Conservation (phyloP, 2,113 vertebrate species). For the Mugil cephalus region DNA sequence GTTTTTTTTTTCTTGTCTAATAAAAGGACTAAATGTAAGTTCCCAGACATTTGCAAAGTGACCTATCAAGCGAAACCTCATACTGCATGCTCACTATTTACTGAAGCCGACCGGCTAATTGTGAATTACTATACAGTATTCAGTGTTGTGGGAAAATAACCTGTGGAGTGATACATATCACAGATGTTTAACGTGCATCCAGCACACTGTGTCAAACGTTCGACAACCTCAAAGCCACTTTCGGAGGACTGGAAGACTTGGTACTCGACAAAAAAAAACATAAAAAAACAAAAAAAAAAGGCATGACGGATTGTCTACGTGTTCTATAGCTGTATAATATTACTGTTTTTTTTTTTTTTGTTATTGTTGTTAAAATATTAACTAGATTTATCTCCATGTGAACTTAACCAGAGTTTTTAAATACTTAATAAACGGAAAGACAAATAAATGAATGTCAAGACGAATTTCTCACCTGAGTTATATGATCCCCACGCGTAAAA, state of each 20-base stretch:
- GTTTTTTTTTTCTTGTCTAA: constrained; percentile 19
- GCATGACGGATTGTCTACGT: constrained; percentile 58
- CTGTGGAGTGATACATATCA: constrained; percentile 73
- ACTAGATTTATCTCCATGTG: constrained; percentile 75
- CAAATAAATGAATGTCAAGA: constrained; percentile 57
- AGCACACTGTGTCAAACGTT: constrained; percentile 53
- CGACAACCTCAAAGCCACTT: constrained; percentile 41
- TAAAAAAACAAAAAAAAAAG: constrained; percentile 22
- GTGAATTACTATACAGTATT: constrained; percentile 68
- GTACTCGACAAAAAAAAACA: constrained; percentile 67
- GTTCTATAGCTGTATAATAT: constrained; percentile 83
- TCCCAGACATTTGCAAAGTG: constrained; percentile 3
- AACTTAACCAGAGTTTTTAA: constrained; percentile 79
- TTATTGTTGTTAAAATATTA: constrained; percentile 76
- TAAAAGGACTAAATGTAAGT: constrained; percentile 32
- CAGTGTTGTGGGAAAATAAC: constrained; percentile 67
- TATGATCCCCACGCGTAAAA: constrained; percentile 18
- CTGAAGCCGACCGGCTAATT: constrained; percentile 65
- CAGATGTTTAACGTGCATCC: constrained; percentile 53
- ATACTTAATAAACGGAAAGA: constrained; percentile 67
- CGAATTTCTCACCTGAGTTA: constrained; percentile 54
- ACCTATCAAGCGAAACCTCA: constrained; percentile 46
- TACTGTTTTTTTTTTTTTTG: constrained; percentile 60
- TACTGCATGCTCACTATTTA: constrained; percentile 62
- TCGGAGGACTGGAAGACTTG: constrained; percentile 62